These are phyloP conservation scores for Anas bernieri DNA, from an alignment of 2,797 vertebrate genomes.

Conservation along the genomic window DNA sequence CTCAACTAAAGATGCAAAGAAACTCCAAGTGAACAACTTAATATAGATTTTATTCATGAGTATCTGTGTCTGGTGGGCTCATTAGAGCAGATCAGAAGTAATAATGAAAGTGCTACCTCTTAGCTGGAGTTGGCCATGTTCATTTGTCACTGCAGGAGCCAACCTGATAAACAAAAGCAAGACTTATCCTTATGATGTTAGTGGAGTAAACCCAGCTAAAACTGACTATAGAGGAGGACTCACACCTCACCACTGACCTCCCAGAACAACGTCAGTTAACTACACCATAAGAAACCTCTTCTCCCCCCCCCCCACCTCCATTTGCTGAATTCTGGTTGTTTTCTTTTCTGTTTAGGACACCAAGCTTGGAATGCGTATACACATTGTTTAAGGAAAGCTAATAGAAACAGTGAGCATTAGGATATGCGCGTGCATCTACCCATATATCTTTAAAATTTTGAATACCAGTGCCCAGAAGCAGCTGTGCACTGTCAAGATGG, in stretches of 20 bases:
- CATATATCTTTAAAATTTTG: fast-evolving
- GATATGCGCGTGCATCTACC: neutral
- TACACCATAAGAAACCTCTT: neutral
- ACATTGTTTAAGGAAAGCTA: neutral
- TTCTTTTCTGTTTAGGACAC: neutral
- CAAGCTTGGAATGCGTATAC: neutral
- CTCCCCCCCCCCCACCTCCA: too few relatives aligned
- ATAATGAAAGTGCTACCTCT: neutral
- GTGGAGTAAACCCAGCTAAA: neutral
- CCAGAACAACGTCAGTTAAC: neutral
- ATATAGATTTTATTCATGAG: neutral
- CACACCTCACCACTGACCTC: neutral
- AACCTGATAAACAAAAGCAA: neutral
- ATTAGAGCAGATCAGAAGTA: neutral
- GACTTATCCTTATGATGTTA: neutral
- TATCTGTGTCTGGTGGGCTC: neutral
- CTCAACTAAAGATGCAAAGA: neutral
- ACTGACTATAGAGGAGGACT: neutral
- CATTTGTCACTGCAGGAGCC: neutral
- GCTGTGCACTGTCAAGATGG: neutral
- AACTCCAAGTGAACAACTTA: neutral
- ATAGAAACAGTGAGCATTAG: neutral
- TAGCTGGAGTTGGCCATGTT: neutral
- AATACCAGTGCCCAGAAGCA: neutral
- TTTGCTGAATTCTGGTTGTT: neutral